Evolutionary conservation across 2,113 vertebrate species (phyloP).

Genomic region (Cebus imitator): DNA sequence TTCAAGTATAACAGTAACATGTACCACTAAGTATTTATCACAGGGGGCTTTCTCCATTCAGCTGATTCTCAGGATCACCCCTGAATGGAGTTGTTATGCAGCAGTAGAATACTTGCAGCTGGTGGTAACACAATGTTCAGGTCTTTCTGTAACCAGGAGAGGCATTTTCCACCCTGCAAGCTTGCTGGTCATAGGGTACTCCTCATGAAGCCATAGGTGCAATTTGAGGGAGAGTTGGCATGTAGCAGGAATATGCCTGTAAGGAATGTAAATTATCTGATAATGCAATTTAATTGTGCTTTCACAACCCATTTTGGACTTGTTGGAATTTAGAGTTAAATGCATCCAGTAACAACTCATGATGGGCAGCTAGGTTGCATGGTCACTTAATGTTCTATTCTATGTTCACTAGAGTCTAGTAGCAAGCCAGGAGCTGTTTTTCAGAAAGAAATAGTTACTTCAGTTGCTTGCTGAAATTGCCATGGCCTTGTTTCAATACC

Average conservation of each 20-base stretch:
- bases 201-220: background rate
- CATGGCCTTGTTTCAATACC: background rate
- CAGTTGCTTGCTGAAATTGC: background rate
- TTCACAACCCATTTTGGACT: background rate
- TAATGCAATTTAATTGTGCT: background rate
- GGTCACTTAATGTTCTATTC: background rate
- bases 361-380: background rate
- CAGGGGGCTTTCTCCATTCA: background rate
- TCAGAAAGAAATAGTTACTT: slow-evolving; percentile 30
- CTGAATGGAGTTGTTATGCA: background rate
- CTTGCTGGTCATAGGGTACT: background rate
- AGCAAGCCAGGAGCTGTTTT: background rate
- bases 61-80: background rate
- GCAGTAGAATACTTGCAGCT: background rate
- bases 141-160: background rate
- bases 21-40: background rate
- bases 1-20: background rate
- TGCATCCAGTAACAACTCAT: background rate
- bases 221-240: background rate
- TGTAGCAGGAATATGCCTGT: background rate
- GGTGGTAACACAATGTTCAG: background rate
- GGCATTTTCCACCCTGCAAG: background rate
- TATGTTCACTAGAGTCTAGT: background rate
- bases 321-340: slow-evolving; percentile 5
- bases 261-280: background rate